Percentiles rank a stretch among this genome's conserved stretches.
These are phyloP conservation scores for Peromyscus melanophrys DNA, from an alignment of 2,797 vertebrate genomes.

Conservation along the genomic window DNA sequence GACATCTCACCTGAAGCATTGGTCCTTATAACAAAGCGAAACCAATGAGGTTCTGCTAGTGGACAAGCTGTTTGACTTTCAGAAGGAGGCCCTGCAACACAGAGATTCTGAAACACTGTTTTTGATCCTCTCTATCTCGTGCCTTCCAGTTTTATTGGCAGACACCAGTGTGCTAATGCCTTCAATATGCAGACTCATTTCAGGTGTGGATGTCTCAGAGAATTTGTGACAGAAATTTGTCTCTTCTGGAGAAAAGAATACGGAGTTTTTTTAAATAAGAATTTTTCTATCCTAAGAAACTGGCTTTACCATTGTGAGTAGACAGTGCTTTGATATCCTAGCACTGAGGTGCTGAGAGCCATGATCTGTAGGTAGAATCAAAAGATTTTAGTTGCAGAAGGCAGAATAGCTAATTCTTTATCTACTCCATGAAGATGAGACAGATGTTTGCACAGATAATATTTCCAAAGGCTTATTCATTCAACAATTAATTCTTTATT, in stretches of 20 bases:
- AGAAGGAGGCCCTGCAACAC: not conserved
- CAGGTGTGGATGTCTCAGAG: not conserved
- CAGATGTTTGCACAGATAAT: not conserved
- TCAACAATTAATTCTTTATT: not conserved
- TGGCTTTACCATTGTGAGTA: not conserved
- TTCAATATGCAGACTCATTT: accelerated
- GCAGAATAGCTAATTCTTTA: not conserved
- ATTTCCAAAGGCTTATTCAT: not conserved
- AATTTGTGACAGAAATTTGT: not conserved
- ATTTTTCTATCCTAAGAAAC: not conserved
- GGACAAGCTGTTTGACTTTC: too few relatives aligned
- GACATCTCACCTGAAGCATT: not conserved
- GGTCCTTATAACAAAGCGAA: not conserved
- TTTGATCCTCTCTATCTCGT: accelerated
- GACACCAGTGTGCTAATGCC: not conserved
- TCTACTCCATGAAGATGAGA: not conserved
- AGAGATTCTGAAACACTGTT: too few relatives aligned
- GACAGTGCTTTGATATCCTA: accelerated
- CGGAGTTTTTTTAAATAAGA: not conserved
- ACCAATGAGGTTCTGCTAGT: accelerated
- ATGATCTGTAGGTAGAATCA: not conserved
- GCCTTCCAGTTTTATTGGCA: not conserved
- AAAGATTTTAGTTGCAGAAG: not conserved
- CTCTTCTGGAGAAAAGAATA: not conserved
- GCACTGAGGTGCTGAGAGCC: not conserved